Percentiles rank a stretch among this genome's conserved stretches.
Evolutionary conservation across 2,113 vertebrate species (phyloP).

Genomic region (Sitta europaea): DNA sequence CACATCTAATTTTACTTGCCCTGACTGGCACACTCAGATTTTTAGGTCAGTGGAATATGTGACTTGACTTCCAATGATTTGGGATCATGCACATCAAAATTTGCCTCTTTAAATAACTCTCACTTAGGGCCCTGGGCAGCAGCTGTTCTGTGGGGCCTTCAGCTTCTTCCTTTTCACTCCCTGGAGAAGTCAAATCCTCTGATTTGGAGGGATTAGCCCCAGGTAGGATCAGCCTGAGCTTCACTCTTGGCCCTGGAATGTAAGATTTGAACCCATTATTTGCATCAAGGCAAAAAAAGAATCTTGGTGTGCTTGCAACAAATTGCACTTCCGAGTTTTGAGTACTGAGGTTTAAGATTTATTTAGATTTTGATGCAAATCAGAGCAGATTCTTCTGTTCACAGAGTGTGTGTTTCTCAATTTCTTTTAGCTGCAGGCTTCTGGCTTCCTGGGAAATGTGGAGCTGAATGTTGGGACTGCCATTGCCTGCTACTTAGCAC

Average conservation of each 20-base stretch:
- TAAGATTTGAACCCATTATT: background rate
- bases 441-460: constrained; percentile 81
- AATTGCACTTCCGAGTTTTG: background rate
- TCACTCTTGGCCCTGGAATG: background rate
- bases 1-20: background rate
- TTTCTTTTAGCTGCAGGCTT: constrained; percentile 79
- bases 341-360: background rate
- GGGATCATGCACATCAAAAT: background rate
- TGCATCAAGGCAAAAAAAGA: background rate
- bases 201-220: background rate
- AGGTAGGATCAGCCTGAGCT: background rate
- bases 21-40: background rate
- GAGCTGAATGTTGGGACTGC: constrained; percentile 87
- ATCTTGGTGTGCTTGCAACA: background rate
- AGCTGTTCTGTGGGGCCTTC: background rate
- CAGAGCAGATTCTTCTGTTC: background rate
- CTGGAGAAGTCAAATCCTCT: background rate
- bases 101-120: background rate
- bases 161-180: background rate
- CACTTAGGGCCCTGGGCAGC: background rate
- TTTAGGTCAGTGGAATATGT: background rate
- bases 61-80: background rate
- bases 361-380: background rate
- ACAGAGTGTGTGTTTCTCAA: background rate
- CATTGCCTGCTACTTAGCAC: constrained; percentile 89